A percentile compares a stretch with the other conserved stretches of the same genome.
phyloP scores from a whole-genome alignment of 2,113 vertebrate genomes.

The Tenebrosternarchus preto region DNA sequence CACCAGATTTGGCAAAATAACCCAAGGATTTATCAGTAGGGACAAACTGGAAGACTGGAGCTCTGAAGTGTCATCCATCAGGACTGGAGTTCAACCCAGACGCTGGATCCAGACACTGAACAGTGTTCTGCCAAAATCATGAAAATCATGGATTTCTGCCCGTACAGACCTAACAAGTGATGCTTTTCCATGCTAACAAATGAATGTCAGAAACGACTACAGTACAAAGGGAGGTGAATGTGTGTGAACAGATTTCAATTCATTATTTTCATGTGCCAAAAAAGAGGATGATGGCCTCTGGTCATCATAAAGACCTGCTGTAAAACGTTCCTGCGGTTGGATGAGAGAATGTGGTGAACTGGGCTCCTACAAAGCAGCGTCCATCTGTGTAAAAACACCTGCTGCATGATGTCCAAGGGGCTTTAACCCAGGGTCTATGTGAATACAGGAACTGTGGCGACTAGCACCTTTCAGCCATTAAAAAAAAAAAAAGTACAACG shows the following conservation, averaged over 20 bases:
- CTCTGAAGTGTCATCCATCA: constrained; percentile 7
- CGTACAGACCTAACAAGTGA: neutral
- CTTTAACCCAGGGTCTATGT: constrained; percentile 2
- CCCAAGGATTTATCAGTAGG: constrained; percentile 55
- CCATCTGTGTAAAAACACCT: neutral
- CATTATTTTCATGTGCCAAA: neutral
- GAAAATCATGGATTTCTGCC: neutral
- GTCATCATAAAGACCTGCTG: neutral
- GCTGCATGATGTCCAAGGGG: neutral
- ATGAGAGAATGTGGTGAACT: constrained; percentile 6
- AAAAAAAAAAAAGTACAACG: constrained; percentile 72
- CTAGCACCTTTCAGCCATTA: constrained; percentile 75
- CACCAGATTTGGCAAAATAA: constrained; percentile 65
- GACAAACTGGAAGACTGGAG: constrained; percentile 47
- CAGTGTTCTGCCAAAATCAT: constrained; percentile 3
- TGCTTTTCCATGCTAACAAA: neutral
- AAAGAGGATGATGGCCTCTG: neutral
- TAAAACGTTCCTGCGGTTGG: constrained; percentile 7
- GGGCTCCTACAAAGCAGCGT: constrained; percentile 7
- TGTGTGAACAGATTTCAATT: neutral
- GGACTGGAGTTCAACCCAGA: too few relatives aligned
- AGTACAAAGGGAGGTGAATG: neutral
- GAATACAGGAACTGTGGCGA: constrained; percentile 50
- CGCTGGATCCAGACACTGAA: neutral
- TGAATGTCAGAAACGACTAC: neutral